Evolutionary conservation across 2,113 vertebrate genomes (phyloP).

Genomic region (Harpagus bidentatus): DNA sequence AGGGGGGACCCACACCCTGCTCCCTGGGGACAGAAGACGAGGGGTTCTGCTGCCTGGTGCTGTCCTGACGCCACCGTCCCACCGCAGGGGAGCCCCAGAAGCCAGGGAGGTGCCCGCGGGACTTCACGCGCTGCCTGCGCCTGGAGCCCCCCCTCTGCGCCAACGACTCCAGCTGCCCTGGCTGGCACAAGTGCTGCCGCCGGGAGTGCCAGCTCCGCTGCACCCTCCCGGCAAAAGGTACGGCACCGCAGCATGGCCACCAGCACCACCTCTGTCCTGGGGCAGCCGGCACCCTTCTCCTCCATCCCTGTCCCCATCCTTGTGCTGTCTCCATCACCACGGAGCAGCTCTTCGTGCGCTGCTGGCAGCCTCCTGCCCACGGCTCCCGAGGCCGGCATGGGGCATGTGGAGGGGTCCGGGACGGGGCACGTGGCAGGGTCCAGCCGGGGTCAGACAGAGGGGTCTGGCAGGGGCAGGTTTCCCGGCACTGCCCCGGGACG

Average conservation of each 20-base stretch:
- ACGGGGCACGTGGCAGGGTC: neutral
- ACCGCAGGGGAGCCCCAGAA: neutral
- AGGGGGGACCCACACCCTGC: neutral
- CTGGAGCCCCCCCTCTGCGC: neutral
- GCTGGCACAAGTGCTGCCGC: constrained; percentile 22
- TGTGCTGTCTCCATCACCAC: neutral
- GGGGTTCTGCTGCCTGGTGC: neutral
- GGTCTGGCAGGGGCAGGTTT: neutral
- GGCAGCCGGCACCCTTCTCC: neutral
- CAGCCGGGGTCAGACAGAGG: no score
- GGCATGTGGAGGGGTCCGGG: neutral
- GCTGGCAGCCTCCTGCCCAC: neutral
- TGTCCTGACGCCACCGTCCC: neutral
- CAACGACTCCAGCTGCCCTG: neutral
- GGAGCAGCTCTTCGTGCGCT: fast-evolving
- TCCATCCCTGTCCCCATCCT: neutral
- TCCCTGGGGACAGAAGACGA: neutral
- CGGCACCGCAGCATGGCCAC: fast-evolving
- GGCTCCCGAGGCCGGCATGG: neutral
- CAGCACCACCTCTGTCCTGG: neutral
- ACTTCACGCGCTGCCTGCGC: neutral
- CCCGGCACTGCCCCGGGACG: fast-evolving
- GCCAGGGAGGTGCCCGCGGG: neutral
- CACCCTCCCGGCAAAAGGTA: constrained; percentile 2
- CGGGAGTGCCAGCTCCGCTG: neutral